phyloP scores from a whole-genome alignment of 30 jellyfish, hydroid and myxozoan genomes.

The Mastigias papua region DNA sequence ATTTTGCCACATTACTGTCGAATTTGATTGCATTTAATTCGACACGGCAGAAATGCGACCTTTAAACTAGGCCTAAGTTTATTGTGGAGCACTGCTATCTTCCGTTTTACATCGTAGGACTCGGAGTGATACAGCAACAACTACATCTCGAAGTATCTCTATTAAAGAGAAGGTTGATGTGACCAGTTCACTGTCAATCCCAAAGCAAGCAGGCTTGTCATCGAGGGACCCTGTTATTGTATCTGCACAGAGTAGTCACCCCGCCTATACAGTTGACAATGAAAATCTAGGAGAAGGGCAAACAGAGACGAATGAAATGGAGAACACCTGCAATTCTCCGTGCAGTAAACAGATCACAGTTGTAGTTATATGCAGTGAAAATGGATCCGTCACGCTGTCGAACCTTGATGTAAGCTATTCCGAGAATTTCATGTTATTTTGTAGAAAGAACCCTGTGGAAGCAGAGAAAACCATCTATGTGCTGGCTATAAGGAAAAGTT shows the following conservation, averaged over 20 bases:
- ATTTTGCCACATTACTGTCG: too few species aligned
- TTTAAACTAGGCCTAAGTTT: too few species aligned
- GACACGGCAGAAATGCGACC: too few species aligned
- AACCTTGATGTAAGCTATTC: constrained; percentile 58
- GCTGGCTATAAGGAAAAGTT: too few species aligned
- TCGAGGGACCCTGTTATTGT: not conserved
- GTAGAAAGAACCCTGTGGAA: too few species aligned
- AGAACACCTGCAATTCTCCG: not conserved
- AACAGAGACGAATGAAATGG: not conserved
- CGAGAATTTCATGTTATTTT: too few species aligned
- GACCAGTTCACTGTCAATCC: not conserved
- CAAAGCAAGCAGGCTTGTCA: not conserved
- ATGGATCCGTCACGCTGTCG: constrained; percentile 66
- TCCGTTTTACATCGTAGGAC: not conserved
- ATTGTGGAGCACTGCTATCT: not conserved
- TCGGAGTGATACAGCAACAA: not conserved
- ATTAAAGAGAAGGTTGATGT: not conserved
- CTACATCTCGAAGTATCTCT: not conserved
- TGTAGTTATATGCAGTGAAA: constrained; percentile 68
- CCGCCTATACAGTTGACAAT: constrained; percentile 10
- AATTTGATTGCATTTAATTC: too few species aligned
- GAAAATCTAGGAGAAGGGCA: not conserved
- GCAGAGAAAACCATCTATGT: too few species aligned
- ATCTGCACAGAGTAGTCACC: constrained; percentile 19
- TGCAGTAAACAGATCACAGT: constrained; percentile 20